These are phyloP conservation scores for Ctenoplectra terminalis DNA, from an alignment of 1,140 invertebrate species.

Conservation along the genomic window DNA sequence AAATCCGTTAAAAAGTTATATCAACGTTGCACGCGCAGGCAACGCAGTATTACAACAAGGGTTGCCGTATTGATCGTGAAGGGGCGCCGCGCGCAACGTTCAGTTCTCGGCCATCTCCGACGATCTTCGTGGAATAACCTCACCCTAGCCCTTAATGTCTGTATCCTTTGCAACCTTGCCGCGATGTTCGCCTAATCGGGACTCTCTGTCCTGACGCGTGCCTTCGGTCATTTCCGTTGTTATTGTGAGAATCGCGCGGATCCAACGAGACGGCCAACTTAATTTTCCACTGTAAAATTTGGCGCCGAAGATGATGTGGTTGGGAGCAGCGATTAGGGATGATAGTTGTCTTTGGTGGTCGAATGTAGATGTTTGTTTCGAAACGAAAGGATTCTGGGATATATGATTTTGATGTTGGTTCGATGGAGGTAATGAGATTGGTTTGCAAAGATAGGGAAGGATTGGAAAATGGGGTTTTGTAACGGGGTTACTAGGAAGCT, in stretches of 20 bases:
- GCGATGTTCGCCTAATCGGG: conserved; percentile 64
- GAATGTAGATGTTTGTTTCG: not conserved
- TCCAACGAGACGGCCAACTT: not conserved
- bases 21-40: conserved; percentile 68
- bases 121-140: conserved; percentile 79
- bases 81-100: conserved; percentile 78
- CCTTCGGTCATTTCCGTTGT: conserved; percentile 15
- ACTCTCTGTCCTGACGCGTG: not conserved
- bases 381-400: not conserved
- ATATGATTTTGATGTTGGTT: not conserved
- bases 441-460: not conserved
- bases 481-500: too few species aligned
- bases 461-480: too few species aligned
- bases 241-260: conserved; percentile 14
- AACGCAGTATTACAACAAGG: conserved; percentile 77
- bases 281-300: not conserved
- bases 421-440: not conserved
- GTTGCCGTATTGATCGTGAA: conserved; percentile 77
- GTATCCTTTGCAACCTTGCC: conserved; percentile 73
- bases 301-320: too few species aligned
- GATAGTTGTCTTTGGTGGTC: too few species aligned
- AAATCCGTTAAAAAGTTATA: conserved; percentile 68
- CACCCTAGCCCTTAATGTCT: conserved; percentile 78
- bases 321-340: not conserved
- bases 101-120: conserved; percentile 78